Evolutionary conservation across 2,888 invertebrate species (phyloP).

Genomic region (Antheraea yamamai): DNA sequence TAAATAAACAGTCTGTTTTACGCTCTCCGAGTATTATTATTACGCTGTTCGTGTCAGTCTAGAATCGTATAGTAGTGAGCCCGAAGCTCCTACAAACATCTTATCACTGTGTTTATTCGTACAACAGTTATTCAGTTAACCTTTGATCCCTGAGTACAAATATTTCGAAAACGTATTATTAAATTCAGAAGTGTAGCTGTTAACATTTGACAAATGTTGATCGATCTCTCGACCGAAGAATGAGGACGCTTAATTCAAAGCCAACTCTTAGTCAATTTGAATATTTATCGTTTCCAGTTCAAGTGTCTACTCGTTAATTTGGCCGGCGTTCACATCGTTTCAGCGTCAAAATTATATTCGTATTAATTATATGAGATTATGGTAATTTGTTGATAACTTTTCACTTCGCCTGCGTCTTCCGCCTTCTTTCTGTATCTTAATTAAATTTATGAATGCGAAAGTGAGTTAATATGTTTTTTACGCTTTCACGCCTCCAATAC

Average conservation of each 20-base stretch:
- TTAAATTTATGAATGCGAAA: too few species aligned
- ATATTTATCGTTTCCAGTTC: slow-evolving; percentile 30
- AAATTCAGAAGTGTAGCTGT: background rate
- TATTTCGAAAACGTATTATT: background rate
- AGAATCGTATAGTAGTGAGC: too few species aligned
- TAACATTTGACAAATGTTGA: slow-evolving; percentile 9
- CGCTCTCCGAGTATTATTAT: too few species aligned
- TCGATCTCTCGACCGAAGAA: slow-evolving; percentile 23
- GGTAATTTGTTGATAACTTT: background rate
- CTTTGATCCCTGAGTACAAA: slow-evolving; percentile 2
- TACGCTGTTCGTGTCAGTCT: too few species aligned
- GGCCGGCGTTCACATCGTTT: slow-evolving; percentile 5
- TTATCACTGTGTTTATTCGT: too few species aligned
- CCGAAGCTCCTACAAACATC: too few species aligned
- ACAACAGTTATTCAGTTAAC: background rate
- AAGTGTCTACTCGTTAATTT: slow-evolving; percentile 16
- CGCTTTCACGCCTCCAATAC: too few species aligned
- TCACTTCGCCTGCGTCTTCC: background rate
- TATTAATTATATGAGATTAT: slow-evolving; percentile 4
- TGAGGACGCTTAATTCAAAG: slow-evolving; percentile 27
- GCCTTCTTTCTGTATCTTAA: background rate
- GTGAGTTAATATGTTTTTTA: too few species aligned
- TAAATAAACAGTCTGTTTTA: too few species aligned
- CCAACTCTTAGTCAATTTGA: slow-evolving; percentile 30
- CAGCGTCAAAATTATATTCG: background rate